Evolutionary conservation across 2,888 invertebrate genomes (phyloP), one percentile per base, ranked within the genome.

Genomic region (Epirrhoe tristata): DNA sequence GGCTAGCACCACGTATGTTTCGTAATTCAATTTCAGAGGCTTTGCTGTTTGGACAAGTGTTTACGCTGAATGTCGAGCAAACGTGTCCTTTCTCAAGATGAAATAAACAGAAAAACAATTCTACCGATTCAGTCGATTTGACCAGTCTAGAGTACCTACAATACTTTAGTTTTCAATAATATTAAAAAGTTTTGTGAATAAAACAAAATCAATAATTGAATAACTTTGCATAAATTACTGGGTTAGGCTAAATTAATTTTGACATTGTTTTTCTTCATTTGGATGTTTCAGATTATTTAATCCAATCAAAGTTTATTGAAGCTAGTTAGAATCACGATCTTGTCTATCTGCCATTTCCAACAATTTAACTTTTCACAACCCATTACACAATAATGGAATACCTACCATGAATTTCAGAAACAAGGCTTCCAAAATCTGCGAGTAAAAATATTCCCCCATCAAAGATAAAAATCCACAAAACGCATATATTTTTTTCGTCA

Each of bases 401-500:
- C 39, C 65, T 46, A 62, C 39, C 65, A 50, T 70, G 65, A 69
- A 39, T 34, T 51, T 32, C 64, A 53, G 55, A 67, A 70, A 24
- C 51, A 54, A 67, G 63, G 67, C 66, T 51, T 61, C 56, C 66
- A 51, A 50, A 63, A 67, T 66, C 16, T 24, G 31, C 67, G 66
- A 63, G 58, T 60, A 68, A 63, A 56, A 64, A 48, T 61, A 74
- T 64, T 74, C 73, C 71, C 71, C 65, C 64, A 64, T 48, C 73
- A 78, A 77, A 77, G 70, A 77, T 80, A 81, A 80, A 77, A 81
- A 81, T 79, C 80, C 78, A 79, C 78, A 77, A 82, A 70, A 80
- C 79, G 77, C 81, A 81, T 82, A 75, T 74, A 78, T 58, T 80
- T 75, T n/a, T 82, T 81, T 81, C 83, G 84, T 85, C 83, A 84